A percentile compares a stretch with the other conserved stretches of the same genome.
phyloP scores from a whole-genome alignment of 37 sponge, comb jelly and placozoan genomes.

The Aplysina aerophoba region DNA sequence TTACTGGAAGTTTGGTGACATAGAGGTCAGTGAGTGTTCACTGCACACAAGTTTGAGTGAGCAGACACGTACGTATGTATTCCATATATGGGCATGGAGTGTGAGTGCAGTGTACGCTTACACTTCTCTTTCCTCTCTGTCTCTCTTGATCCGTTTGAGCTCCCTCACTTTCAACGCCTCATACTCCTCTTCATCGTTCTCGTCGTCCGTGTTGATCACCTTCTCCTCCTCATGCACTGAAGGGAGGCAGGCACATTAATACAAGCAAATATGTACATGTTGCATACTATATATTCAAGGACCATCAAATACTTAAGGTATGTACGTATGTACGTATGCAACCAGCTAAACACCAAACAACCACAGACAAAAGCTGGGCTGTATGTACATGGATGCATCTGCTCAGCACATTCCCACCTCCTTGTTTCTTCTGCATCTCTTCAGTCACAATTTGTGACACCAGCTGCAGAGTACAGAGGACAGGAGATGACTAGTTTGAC shows the following conservation, averaged over 20 bases:
- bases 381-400: conserved; percentile 6
- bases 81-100: too few relatives aligned
- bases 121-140: conserved; percentile 91
- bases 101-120: conserved; percentile 56
- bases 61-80: too few relatives aligned
- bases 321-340: conserved; percentile 25
- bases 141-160: conserved; percentile 93
- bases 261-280: too few relatives aligned
- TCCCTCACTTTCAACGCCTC: conserved; percentile 98
- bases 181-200: conserved; percentile 95
- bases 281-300: too few relatives aligned
- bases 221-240: conserved; percentile 23
- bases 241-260: too few relatives aligned
- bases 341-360: neutral
- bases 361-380: neutral
- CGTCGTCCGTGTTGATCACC: conserved; percentile 89
- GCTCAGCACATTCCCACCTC: too few relatives aligned
- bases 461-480: neutral
- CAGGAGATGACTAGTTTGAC: neutral
- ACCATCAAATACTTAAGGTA: neutral
- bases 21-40: too few relatives aligned
- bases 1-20: too few relatives aligned
- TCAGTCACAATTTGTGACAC: conserved; percentile 23
- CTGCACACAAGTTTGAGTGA: too few relatives aligned
- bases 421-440: conserved; percentile 46